Evolutionary conservation across 1,140 invertebrate species (phyloP).

Genomic region (Panagrolaimus sp.): DNA sequence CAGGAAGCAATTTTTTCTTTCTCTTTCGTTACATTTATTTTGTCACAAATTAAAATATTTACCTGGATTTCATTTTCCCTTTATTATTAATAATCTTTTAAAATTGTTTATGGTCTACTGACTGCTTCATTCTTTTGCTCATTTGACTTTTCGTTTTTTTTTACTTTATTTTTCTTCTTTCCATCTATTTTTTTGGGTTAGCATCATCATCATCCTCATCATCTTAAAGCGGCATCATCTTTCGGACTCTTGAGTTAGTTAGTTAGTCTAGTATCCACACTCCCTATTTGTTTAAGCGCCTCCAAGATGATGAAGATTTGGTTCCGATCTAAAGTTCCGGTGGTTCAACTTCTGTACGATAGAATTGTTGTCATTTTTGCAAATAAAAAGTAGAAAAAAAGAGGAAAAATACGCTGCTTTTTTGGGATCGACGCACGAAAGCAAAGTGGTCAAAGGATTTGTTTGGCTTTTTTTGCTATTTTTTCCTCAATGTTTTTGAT

Average conservation of each 20-base stretch:
- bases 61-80: too few species aligned
- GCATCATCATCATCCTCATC: too few species aligned
- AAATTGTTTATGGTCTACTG: too few species aligned
- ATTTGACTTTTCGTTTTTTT: too few species aligned
- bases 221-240: slow-evolving; percentile 7
- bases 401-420: background rate
- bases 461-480: slow-evolving; percentile 5
- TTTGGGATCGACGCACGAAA: slow-evolving; percentile 10
- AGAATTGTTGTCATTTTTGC: background rate
- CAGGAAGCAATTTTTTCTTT: too few species aligned
- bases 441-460: slow-evolving; percentile 7
- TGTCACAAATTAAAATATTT: too few species aligned
- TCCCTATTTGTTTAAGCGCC: slow-evolving; percentile 13
- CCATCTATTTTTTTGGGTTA: too few species aligned
- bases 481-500: background rate
- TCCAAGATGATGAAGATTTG: background rate
- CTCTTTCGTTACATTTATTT: too few species aligned
- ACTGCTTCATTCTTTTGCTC: too few species aligned
- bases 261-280: slow-evolving; percentile 1
- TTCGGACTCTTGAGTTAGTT: background rate
- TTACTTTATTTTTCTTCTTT: too few species aligned
- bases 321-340: slow-evolving; percentile 4
- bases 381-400: slow-evolving; percentile 8
- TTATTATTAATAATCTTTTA: too few species aligned
- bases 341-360: background rate